Evolutionary conservation across 2,888 invertebrate genomes (phyloP).

Genomic region (Hypercompe scribonia): DNA sequence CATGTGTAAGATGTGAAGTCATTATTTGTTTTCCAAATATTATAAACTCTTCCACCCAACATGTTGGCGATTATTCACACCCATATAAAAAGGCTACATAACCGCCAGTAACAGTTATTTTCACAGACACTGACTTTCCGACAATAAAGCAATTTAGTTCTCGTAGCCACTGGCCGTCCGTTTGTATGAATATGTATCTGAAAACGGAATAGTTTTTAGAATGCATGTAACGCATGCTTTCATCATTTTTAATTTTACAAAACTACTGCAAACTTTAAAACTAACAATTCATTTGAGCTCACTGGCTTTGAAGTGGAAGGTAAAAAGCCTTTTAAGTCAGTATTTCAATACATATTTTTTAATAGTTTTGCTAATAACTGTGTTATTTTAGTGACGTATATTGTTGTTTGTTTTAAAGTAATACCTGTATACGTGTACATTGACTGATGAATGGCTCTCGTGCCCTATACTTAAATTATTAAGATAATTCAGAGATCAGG

Average conservation of each 20-base stretch:
- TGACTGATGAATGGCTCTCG: too few relatives aligned
- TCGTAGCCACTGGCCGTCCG: slow-evolving; percentile 44
- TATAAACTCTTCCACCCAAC: neutral
- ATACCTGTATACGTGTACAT: too few relatives aligned
- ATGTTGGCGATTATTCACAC: slow-evolving; percentile 6
- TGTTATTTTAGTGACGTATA: neutral
- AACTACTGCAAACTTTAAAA: slow-evolving; percentile 42
- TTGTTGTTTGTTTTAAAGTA: too few relatives aligned
- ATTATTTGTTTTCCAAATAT: too few relatives aligned
- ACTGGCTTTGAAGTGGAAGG: slow-evolving; percentile 17
- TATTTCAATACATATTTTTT: neutral
- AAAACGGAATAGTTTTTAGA: slow-evolving; percentile 42
- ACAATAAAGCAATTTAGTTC: slow-evolving; percentile 71
- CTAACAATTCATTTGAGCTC: slow-evolving; percentile 21
- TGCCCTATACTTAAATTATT: too few relatives aligned
- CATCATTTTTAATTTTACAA: slow-evolving; percentile 27
- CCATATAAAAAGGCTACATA: slow-evolving; percentile 26
- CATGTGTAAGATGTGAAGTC: too few relatives aligned
- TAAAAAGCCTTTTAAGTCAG: slow-evolving; percentile 14
- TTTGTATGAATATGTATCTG: slow-evolving; percentile 51
- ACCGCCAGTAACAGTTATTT: slow-evolving; percentile 64
- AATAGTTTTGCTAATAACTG: neutral
- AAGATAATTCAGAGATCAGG: too few relatives aligned
- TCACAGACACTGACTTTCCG: slow-evolving; percentile 68
- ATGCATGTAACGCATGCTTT: slow-evolving; percentile 23